A percentile compares a stretch with the other conserved stretches of the same genome.
These are phyloP conservation scores for Geophilus truncorum DNA, from an alignment of 2,888 invertebrate genomes.

Conservation along the genomic window DNA sequence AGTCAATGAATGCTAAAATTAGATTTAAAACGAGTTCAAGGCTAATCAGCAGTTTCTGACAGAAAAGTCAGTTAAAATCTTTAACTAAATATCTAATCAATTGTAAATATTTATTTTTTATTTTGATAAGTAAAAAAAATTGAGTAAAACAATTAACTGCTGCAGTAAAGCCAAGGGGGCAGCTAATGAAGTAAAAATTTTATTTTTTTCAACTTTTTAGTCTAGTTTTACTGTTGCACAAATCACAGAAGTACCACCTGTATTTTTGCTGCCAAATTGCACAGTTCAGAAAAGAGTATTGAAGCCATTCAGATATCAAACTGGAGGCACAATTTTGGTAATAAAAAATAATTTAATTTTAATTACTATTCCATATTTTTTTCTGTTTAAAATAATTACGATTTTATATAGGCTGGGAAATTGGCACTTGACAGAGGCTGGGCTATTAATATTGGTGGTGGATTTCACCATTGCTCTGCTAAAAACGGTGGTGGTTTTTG, in stretches of 20 bases:
- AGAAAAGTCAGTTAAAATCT: too few species aligned
- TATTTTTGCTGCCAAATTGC: conserved; percentile 69
- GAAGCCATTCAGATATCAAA: conserved; percentile 71
- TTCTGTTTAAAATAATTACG: neutral
- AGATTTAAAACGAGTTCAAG: too few species aligned
- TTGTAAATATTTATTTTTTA: too few species aligned
- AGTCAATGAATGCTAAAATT: neutral
- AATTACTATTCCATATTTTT: neutral
- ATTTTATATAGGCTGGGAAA: conserved; percentile 60
- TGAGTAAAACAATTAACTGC: too few species aligned
- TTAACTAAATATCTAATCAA: too few species aligned
- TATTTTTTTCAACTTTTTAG: conserved; percentile 51
- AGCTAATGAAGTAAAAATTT: too few species aligned
- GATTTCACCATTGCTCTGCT: conserved; percentile 82
- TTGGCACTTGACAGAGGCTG: conserved; percentile 75
- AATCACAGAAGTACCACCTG: conserved; percentile 70
- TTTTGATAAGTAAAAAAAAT: too few species aligned
- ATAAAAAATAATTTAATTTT: conserved; percentile 41
- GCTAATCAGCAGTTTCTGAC: too few species aligned
- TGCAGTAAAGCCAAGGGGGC: too few species aligned
- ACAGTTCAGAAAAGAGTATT: conserved; percentile 70
- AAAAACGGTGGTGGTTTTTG: conserved; percentile 79
- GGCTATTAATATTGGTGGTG: conserved; percentile 86
- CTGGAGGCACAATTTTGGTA: conserved; percentile 71
- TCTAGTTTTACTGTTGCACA: conserved; percentile 74